Evolutionary conservation across 2,888 invertebrate species (phyloP).

Genomic region (Aspidapion aeneum): DNA sequence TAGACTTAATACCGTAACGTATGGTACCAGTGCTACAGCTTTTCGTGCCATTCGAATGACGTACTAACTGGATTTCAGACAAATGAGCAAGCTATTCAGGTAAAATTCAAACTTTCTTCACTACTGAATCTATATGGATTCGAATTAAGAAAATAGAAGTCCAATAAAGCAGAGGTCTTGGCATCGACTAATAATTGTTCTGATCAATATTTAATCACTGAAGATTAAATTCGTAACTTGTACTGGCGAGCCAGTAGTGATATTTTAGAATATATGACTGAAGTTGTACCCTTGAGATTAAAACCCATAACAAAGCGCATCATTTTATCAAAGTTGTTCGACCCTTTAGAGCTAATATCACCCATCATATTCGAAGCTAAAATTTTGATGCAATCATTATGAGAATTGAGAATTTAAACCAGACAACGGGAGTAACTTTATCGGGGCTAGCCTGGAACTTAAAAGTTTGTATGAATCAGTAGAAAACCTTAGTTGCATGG

Average conservation of each 20-base stretch:
- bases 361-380: neutral
- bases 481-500: slow-evolving; percentile 12
- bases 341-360: neutral
- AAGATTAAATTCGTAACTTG: too few relatives aligned
- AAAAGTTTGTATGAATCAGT: slow-evolving; percentile 14
- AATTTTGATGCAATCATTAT: neutral
- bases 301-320: neutral
- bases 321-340: neutral
- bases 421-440: slow-evolving; percentile 18
- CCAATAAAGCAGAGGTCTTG: neutral
- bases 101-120: neutral
- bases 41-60: too few relatives aligned
- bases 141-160: neutral
- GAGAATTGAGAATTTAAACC: too few relatives aligned
- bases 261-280: neutral
- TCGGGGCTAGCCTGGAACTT: slow-evolving; percentile 10
- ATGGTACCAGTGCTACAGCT: too few relatives aligned
- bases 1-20: too few relatives aligned
- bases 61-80: too few relatives aligned
- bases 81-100: neutral
- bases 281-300: neutral
- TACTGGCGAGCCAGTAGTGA: too few relatives aligned
- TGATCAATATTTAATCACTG: neutral
- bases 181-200: neutral
- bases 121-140: neutral